Conservation (phyloP, 2,113 vertebrate genomes). For the Hemiprocne comata region DNA sequence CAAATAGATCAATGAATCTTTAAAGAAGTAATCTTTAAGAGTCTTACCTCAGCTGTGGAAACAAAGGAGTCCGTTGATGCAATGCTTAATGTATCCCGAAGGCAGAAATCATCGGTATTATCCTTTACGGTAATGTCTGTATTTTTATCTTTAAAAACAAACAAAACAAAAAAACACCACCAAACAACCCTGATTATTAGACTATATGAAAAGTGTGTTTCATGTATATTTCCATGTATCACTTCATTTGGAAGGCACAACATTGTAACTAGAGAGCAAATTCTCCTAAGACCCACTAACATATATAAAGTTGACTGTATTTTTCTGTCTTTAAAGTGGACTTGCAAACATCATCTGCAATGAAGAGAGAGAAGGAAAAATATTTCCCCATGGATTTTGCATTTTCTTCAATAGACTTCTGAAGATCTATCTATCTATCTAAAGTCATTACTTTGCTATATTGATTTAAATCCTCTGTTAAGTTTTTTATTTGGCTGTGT, state of each 20-base stretch:
- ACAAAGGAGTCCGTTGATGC: conserved; percentile 92
- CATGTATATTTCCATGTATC: background rate
- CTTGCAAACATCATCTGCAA: background rate
- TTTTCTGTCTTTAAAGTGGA: background rate
- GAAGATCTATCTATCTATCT: background rate
- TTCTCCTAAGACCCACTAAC: background rate
- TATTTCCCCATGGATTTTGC: background rate
- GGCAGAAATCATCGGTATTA: conserved; percentile 80
- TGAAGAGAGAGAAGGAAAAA: background rate
- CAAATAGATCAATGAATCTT: background rate
- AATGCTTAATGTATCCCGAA: conserved; percentile 87
- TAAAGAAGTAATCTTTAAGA: background rate
- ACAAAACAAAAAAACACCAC: background rate
- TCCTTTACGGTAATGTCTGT: conserved; percentile 80
- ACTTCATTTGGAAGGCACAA: background rate
- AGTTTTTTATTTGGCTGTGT: background rate
- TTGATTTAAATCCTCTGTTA: background rate
- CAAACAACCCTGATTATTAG: background rate
- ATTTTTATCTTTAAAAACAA: conserved; percentile 80
- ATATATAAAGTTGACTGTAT: background rate
- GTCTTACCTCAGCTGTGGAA: conserved; percentile 90
- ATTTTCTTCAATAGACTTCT: background rate
- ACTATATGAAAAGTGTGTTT: background rate
- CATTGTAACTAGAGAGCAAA: background rate
- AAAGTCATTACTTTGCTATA: background rate